Evolutionary conservation across 2,113 vertebrate genomes (phyloP), one percentile per base, ranked within the genome.

Genomic region (Trichechus manatus): DNA sequence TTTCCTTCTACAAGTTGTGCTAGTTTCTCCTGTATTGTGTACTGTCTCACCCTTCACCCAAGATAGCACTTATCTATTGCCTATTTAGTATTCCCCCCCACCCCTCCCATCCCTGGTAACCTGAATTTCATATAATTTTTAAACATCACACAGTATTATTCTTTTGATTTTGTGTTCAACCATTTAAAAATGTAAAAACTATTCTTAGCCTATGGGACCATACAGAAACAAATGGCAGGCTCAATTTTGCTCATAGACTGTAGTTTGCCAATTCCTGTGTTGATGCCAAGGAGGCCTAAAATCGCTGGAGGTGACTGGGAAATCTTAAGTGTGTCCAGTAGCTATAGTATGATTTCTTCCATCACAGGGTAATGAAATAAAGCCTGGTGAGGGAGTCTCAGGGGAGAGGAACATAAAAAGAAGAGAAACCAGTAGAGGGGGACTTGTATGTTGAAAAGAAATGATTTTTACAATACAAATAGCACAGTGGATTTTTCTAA

Each of bases 51-150:
- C 39, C 39, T 39, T 39, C 39, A 39, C 39, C 39, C 39, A 39
- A 39, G 39, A 39, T 39, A 39, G 2, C 39, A 39, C 39, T 39
- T 39, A 39, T 39, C 39, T 39, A 39, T 39, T 39, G 39, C 39
- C 39, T 39, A 39, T 39, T 39, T 39, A 39, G 39, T 39, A 39
- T 39, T 39, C 39, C 39, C 39, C 39, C 39, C 39, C 39, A 39
- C 39, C 39, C 39, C 39, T 39, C 39, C 39, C 39, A 39, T 39
- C 39, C 39, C 39, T 39, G 39, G 39, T 39, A 39, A 39, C 39
- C 44, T 63, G 70, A 78, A 87, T 96, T 94, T 93, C 13, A 23
- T 87, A 31, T 25, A 14, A 66, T 96, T 93, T 93, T 93, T 44
- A 89, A 29, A 83, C 85, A 63, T 70, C 33, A 25, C 17, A n/a